These are phyloP conservation scores for Tenthredo livida DNA, from an alignment of 2,888 invertebrate species.

Conservation along the genomic window DNA sequence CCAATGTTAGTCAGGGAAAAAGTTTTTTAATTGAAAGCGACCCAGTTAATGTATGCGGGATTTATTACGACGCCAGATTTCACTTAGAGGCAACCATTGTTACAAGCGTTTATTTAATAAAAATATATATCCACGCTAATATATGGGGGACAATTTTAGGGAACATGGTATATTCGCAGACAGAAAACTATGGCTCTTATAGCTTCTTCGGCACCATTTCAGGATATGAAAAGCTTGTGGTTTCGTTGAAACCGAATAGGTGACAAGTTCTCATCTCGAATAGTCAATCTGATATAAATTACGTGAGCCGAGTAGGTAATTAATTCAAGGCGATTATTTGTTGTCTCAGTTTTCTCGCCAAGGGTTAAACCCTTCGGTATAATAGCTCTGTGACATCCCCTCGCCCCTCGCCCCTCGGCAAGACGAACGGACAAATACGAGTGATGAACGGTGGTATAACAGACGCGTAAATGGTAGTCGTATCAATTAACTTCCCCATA, in stretches of 20 bases:
- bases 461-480: conserved; percentile 17
- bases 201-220: too few relatives aligned
- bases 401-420: too few relatives aligned
- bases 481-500: conserved; percentile 26
- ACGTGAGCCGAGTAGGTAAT: background rate
- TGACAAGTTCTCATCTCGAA: too few relatives aligned
- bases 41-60: conserved; percentile 49
- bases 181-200: too few relatives aligned
- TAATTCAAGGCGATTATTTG: background rate
- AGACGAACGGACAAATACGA: background rate
- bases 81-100: conserved; percentile 16
- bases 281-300: too few relatives aligned
- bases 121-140: background rate
- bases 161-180: too few relatives aligned
- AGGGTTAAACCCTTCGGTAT: conserved; percentile 4
- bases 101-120: conserved; percentile 31
- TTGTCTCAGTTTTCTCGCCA: background rate
- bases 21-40: conserved; percentile 54
- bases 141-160: too few relatives aligned
- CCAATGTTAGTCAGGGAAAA: conserved; percentile 38
- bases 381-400: background rate
- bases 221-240: too few relatives aligned
- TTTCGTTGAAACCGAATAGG: too few relatives aligned
- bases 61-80: conserved; percentile 51
- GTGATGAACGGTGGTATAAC: conserved; percentile 19